Evolutionary conservation across 92 coral and sea anemone genomes (phyloP), one percentile per base, ranked within the genome.

Genomic region (Metridium senile): DNA sequence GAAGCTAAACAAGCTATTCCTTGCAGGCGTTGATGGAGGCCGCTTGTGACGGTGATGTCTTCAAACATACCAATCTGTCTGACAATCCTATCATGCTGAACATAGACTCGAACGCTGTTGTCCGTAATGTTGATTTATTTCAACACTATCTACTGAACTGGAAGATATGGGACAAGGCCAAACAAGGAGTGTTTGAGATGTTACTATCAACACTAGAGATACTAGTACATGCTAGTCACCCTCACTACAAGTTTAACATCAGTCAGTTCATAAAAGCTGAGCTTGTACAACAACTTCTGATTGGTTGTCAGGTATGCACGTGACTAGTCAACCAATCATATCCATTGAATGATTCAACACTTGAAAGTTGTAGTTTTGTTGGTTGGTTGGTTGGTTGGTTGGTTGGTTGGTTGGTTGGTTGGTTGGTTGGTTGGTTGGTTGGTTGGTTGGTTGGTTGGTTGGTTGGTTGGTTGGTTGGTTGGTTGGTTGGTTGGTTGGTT

Each of bases 1-100:
- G n/a, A n/a, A 22, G 22, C 70, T 27, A 57, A 33, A 45, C 17
- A 26, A 33, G 0, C 20, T 23, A 19, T 68, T 32, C 34, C 73
- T 39, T 35, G 56, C 71, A 94, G 98, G 97, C 91, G 10, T 62
- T 96, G 51, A 93, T 96, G 93, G 88, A 87, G 53, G 93, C 93
- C 13, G 99, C 99, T 0, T 96, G 99, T 62, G 90, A 93, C 26
- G 97, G 99, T 21, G 97, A 96, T 66, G 93, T 96, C 0, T 93
- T 96, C 84, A 87, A 89, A 52, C 95, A 93, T 75, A 92, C 97
- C 31, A 89, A 86, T 53, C 89, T 92, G 8, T 66, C 85, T 11
- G 93, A 96, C 74, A 93, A 89, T 58, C 99, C 99, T 33, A 89
- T 89, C 77, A 84, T 93, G 81, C 86, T 96, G 3, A 93, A 96